A percentile compares a stretch with the other conserved stretches of the same genome.
Evolutionary conservation across 2,113 vertebrate genomes (phyloP).

Genomic region (Chaetops frenatus): DNA sequence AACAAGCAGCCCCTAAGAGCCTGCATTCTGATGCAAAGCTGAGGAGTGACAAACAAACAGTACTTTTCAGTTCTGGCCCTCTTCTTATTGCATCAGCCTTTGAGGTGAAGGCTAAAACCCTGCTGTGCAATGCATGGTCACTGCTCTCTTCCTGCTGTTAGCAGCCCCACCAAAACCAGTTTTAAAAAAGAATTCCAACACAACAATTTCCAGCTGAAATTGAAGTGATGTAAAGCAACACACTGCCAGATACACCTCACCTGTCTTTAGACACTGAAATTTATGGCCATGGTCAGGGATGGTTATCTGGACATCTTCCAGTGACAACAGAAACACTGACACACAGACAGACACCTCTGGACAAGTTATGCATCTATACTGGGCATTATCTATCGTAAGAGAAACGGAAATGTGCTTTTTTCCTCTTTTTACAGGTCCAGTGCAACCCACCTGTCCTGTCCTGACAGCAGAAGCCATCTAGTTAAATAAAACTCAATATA

Average conservation of each 20-base stretch:
- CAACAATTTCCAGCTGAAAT: neutral
- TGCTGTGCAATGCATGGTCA: accelerated
- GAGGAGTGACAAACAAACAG: neutral
- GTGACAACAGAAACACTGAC: neutral
- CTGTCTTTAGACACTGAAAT: neutral
- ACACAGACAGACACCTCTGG: neutral
- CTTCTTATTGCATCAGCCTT: neutral
- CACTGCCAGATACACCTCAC: neutral
- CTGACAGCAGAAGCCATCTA: neutral
- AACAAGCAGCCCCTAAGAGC: neutral
- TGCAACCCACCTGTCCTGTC: neutral
- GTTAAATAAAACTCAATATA: neutral
- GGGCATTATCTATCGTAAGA: neutral
- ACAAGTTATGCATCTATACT: neutral
- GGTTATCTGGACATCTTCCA: neutral
- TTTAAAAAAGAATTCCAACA: neutral
- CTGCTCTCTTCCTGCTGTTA: neutral
- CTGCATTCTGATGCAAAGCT: neutral
- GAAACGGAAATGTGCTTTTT: neutral
- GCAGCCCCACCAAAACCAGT: neutral
- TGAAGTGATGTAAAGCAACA: neutral
- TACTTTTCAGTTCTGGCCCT: neutral
- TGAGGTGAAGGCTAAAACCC: neutral
- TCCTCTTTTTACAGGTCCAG: neutral
- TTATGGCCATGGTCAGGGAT: neutral